Percentiles rank a stretch among this genome's conserved stretches.
These are phyloP conservation scores for Panurus biarmicus DNA, from an alignment of 2,113 vertebrate species.

Conservation along the genomic window DNA sequence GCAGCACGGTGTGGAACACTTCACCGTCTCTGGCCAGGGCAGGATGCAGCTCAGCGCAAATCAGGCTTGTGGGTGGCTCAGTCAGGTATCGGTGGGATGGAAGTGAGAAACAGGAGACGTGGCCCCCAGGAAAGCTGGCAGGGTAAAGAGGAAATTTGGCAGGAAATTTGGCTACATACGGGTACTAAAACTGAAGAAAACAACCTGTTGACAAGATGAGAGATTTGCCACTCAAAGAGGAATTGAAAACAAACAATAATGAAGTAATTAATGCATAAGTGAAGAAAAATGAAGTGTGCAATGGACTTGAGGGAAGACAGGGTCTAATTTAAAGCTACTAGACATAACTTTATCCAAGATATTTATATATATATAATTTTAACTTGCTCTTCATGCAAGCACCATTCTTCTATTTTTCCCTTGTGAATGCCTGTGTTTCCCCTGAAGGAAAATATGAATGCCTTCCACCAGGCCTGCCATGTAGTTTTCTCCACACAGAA, in stretches of 20 bases:
- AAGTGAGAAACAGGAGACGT: background rate
- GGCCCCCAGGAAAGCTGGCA: fast-evolving
- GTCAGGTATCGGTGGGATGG: no score
- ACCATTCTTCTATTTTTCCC: background rate
- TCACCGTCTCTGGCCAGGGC: fast-evolving
- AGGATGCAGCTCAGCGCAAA: background rate
- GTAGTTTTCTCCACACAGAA: background rate
- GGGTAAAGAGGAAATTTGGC: background rate
- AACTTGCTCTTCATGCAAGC: background rate
- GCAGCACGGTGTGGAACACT: fast-evolving
- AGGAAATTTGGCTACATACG: background rate
- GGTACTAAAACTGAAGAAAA: background rate
- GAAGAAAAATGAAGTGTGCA: background rate
- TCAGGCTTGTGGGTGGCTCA: fast-evolving
- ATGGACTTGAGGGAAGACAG: background rate
- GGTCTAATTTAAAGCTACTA: background rate
- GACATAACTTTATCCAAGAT: background rate
- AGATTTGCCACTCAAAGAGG: background rate
- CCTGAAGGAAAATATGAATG: background rate
- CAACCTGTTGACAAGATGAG: background rate
- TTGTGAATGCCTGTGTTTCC: background rate
- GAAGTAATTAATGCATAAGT: background rate
- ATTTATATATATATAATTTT: background rate
- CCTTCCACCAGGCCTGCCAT: background rate
- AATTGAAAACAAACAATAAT: background rate